Evolutionary conservation across 2,888 invertebrate species (phyloP).

Genomic region (Drosophila pullipes): DNA sequence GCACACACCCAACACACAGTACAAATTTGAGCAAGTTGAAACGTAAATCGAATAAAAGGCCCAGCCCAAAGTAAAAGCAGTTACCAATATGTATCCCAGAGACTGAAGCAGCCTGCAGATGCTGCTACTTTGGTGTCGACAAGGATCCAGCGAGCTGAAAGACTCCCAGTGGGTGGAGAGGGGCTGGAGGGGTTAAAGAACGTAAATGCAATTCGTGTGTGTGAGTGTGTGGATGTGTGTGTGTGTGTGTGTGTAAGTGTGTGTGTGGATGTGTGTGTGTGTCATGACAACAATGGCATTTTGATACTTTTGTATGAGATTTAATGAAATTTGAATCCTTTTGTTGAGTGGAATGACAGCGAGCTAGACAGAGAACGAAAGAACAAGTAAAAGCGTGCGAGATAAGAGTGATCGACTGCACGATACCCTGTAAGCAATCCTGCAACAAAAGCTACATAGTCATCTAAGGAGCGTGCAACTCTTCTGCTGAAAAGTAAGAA

Average conservation of each 20-base stretch:
- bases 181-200: background rate
- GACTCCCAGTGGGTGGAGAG: background rate
- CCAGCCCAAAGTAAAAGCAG: constrained; percentile 76
- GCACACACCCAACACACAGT: constrained; percentile 25
- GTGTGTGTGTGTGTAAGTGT: constrained; percentile 5
- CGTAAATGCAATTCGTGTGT: constrained; percentile 46
- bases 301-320: constrained; percentile 81
- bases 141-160: constrained; percentile 28
- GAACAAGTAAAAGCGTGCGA: constrained; percentile 10
- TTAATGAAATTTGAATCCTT: constrained; percentile 82
- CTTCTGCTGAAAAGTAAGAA: background rate
- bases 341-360: constrained; percentile 76
- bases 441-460: background rate
- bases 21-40: constrained; percentile 65
- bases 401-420: background rate
- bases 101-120: constrained; percentile 39
- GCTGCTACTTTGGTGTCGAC: constrained; percentile 48
- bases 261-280: constrained; percentile 9
- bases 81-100: constrained; percentile 58
- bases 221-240: constrained; percentile 13
- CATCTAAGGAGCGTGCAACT: background rate
- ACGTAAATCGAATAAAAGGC: constrained; percentile 78
- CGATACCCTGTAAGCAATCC: background rate
- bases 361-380: constrained; percentile 28
- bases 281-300: constrained; percentile 78